phyloP scores from a whole-genome alignment of 2,888 invertebrate species.

The Lycia hirtaria region DNA sequence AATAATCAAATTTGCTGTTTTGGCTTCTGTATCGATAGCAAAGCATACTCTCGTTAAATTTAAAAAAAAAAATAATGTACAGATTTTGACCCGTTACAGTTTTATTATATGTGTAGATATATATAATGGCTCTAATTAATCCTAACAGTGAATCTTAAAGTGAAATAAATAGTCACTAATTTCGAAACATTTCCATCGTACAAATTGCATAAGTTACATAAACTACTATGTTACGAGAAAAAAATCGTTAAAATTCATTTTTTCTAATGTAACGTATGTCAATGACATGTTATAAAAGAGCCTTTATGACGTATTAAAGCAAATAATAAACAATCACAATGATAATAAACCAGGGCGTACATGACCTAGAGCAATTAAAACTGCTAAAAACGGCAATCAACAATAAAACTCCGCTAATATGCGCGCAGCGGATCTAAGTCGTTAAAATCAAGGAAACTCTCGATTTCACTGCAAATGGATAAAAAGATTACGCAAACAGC shows the following conservation, averaged over 20 bases:
- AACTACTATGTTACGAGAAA: neutral
- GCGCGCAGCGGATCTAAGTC: constrained; percentile 33
- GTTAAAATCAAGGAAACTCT: constrained; percentile 40
- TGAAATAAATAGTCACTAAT: neutral
- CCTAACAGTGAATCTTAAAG: neutral
- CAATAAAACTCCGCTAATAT: constrained; percentile 5
- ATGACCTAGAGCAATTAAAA: constrained; percentile 24
- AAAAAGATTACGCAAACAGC: constrained; percentile 67
- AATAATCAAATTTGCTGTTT: too few relatives aligned
- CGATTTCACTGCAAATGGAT: constrained; percentile 52
- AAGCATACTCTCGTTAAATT: too few relatives aligned
- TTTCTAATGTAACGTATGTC: neutral
- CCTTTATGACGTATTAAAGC: neutral
- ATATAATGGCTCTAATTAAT: neutral
- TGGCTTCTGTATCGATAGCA: too few relatives aligned
- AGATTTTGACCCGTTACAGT: too few relatives aligned
- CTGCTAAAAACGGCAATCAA: constrained; percentile 10
- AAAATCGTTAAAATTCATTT: neutral
- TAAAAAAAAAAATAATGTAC: too few relatives aligned
- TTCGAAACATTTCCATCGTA: neutral
- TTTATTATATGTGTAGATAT: neutral
- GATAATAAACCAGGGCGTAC: neutral
- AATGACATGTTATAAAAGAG: constrained; percentile 2
- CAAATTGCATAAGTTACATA: neutral
- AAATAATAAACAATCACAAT: constrained; percentile 9